These are phyloP conservation scores for Tragopan temminckii DNA, from an alignment of 2,797 vertebrate species.

Conservation along the genomic window DNA sequence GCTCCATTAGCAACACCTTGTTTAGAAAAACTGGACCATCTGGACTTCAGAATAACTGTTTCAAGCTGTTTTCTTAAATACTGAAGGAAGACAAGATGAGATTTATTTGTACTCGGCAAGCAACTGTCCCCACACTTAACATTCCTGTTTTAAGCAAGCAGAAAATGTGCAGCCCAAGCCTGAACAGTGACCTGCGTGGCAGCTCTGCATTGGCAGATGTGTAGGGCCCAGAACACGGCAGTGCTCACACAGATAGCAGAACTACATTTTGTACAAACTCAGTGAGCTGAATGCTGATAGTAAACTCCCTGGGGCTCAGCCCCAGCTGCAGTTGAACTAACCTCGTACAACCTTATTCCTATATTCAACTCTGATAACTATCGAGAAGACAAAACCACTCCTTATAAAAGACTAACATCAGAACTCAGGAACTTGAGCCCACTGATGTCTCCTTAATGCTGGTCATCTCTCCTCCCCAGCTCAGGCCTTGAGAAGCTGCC, in stretches of 20 bases:
- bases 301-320: constrained; percentile 40
- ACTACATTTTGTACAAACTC: neutral
- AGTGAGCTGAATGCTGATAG: constrained; percentile 15
- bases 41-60: neutral
- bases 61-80: neutral
- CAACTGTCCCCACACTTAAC: neutral
- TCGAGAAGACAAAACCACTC: constrained; percentile 41
- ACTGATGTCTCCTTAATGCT: neutral
- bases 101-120: neutral
- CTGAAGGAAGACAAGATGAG: neutral
- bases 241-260: neutral
- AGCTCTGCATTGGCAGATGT: neutral
- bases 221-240: neutral
- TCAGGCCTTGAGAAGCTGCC: neutral
- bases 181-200: accelerated
- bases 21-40: neutral
- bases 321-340: constrained; percentile 33
- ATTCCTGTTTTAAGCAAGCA: neutral
- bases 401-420: constrained; percentile 41
- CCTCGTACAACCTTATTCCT: neutral
- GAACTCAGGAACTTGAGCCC: constrained; percentile 28
- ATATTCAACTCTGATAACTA: constrained; percentile 35
- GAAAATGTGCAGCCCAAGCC: neutral
- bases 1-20: neutral
- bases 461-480: neutral